Percentiles rank a stretch among this genome's conserved stretches.
Conservation (phyloP, 2,888 invertebrate species). For the Pyralis farinalis region DNA sequence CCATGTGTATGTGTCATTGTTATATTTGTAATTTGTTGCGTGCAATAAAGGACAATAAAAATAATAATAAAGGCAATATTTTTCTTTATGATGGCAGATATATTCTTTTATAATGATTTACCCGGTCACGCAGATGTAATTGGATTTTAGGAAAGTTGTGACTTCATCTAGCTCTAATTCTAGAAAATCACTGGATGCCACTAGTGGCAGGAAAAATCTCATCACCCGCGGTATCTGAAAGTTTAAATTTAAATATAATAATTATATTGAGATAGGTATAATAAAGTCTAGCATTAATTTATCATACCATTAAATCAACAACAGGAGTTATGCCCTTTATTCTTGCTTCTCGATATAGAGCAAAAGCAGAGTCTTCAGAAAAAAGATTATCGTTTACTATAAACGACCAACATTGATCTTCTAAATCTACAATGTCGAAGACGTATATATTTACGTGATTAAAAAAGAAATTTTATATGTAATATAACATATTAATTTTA, state of each 20-base stretch:
- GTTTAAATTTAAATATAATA: constrained; percentile 1
- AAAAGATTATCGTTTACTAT: constrained; percentile 86
- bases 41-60: too few relatives aligned
- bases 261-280: too few relatives aligned
- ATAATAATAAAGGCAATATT: too few relatives aligned
- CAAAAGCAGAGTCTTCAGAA: constrained; percentile 87
- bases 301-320: constrained; percentile 83
- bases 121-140: constrained; percentile 88
- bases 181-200: constrained; percentile 88
- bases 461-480: too few relatives aligned
- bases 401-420: constrained; percentile 89
- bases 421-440: constrained; percentile 75
- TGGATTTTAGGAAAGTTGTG: constrained; percentile 84
- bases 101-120: too few relatives aligned
- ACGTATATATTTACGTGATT: constrained; percentile 2
- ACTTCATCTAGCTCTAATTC: constrained; percentile 84
- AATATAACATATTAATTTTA: constrained; percentile 1
- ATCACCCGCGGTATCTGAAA: constrained; percentile 84
- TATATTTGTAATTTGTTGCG: too few relatives aligned
- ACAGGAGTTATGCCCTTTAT: constrained; percentile 79
- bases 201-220: constrained; percentile 88
- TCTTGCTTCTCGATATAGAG: constrained; percentile 83
- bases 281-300: background rate
- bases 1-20: too few relatives aligned
- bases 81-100: too few relatives aligned